A percentile compares a stretch with the other conserved stretches of the same genome.
phyloP scores from a whole-genome alignment of 1,140 invertebrate genomes.

The Pygmarrhopalites habei region DNA sequence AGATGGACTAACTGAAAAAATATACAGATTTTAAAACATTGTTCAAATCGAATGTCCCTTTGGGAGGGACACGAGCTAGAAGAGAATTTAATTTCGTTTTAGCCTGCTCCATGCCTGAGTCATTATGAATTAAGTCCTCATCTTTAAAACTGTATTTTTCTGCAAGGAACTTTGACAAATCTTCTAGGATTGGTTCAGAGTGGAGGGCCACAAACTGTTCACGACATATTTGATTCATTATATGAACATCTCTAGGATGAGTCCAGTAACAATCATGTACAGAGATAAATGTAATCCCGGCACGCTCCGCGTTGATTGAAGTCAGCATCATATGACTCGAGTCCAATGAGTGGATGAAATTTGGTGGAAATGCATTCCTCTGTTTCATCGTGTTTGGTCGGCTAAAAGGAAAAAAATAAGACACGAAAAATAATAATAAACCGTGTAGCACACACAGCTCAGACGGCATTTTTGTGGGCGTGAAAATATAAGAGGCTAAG shows the following conservation, averaged over 20 bases:
- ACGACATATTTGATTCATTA: slow-evolving; percentile 89
- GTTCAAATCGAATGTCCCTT: slow-evolving; percentile 66
- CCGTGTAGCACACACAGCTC: neutral
- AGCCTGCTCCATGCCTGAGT: slow-evolving; percentile 47
- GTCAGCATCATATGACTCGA: slow-evolving; percentile 99
- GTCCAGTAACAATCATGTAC: slow-evolving; percentile 99
- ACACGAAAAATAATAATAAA: slow-evolving; percentile 14
- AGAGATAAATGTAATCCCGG: slow-evolving; percentile 84
- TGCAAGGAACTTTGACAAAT: slow-evolving; percentile 70
- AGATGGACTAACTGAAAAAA: slow-evolving; percentile 60
- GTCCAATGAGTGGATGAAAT: slow-evolving; percentile 98
- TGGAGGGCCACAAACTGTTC: slow-evolving; percentile 94
- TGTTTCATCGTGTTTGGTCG: slow-evolving; percentile 83
- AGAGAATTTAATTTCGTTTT: slow-evolving; percentile 56
- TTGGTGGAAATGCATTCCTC: slow-evolving; percentile 96
- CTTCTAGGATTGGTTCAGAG: slow-evolving; percentile 81
- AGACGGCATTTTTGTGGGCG: neutral
- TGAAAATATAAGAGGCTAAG: neutral
- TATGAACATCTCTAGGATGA: slow-evolving; percentile 75
- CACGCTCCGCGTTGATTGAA: slow-evolving; percentile 71
- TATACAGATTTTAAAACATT: slow-evolving; percentile 69
- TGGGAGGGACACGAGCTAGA: slow-evolving; percentile 57
- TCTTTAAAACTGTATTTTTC: slow-evolving; percentile 55
- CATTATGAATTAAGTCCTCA: slow-evolving; percentile 51
- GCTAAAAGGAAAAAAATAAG: slow-evolving; percentile 47